phyloP scores from a whole-genome alignment of 2,113 vertebrate species.

The Larimichthys crocea region DNA sequence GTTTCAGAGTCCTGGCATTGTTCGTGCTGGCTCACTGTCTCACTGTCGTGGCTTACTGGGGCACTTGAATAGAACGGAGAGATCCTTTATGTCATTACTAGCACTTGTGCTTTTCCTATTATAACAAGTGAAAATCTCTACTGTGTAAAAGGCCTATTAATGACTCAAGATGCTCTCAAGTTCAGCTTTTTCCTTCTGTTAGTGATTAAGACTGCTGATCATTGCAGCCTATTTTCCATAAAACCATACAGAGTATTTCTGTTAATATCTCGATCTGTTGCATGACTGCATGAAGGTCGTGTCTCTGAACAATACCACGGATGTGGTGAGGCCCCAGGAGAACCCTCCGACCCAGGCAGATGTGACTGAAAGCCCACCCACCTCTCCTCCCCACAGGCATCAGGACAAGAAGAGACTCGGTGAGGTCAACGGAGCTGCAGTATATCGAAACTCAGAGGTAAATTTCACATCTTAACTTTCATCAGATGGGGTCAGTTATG shows the following conservation, averaged over 20 bases:
- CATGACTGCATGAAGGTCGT: conserved; percentile 79
- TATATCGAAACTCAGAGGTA: conserved; percentile 84
- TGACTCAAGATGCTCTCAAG: background rate
- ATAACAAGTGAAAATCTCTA: background rate
- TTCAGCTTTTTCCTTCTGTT: background rate
- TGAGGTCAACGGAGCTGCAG: conserved; percentile 84
- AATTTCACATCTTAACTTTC: background rate
- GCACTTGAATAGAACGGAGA: background rate
- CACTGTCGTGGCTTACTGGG: background rate
- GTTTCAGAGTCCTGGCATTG: background rate
- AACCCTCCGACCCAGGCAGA: conserved; percentile 45
- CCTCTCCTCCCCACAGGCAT: conserved; percentile 1
- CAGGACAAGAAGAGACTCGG: conserved; percentile 60
- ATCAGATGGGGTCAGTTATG: background rate
- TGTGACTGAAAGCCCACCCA: conserved; percentile 31
- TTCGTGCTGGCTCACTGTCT: background rate
- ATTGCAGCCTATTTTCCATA: background rate
- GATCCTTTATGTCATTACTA: background rate
- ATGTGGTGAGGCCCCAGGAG: conserved; percentile 69
- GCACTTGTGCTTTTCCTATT: background rate
- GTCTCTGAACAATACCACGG: conserved; percentile 81
- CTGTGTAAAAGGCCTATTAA: background rate
- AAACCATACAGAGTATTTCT: background rate
- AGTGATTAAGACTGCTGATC: background rate
- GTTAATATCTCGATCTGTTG: conserved; percentile 25